A percentile compares a stretch with the other conserved stretches of the same genome.
Evolutionary conservation across 2,797 vertebrate species (phyloP).

Genomic region (Sylvia borin): DNA sequence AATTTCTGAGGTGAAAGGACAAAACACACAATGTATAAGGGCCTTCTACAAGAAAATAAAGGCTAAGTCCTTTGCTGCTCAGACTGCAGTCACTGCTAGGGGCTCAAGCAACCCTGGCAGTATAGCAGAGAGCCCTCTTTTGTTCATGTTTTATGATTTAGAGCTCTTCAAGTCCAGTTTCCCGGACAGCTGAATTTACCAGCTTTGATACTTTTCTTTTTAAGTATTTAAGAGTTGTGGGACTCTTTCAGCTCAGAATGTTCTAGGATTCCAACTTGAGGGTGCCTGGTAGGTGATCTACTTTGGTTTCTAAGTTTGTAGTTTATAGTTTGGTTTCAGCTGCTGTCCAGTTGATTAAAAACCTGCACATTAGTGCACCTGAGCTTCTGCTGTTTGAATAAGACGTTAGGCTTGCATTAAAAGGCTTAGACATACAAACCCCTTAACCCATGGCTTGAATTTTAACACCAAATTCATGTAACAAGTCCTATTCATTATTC

Average conservation of each 20-base stretch:
- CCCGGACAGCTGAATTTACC: background rate
- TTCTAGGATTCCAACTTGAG: background rate
- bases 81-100: background rate
- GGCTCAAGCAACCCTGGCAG: background rate
- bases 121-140: background rate
- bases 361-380: background rate
- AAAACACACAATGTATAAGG: background rate
- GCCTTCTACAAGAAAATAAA: background rate
- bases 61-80: background rate
- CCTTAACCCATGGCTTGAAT: background rate
- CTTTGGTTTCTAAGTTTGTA: background rate
- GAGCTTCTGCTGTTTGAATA: background rate
- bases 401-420: background rate
- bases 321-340: background rate
- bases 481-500: background rate
- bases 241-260: background rate
- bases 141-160: background rate
- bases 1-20: background rate
- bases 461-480: background rate
- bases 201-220: background rate
- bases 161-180: background rate
- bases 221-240: background rate
- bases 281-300: background rate
- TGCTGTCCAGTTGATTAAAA: background rate
- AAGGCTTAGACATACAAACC: background rate